Percentiles rank a stretch among this genome's conserved stretches.
Evolutionary conservation across 2,888 invertebrate species (phyloP).

Genomic region (Orgyia antiqua): DNA sequence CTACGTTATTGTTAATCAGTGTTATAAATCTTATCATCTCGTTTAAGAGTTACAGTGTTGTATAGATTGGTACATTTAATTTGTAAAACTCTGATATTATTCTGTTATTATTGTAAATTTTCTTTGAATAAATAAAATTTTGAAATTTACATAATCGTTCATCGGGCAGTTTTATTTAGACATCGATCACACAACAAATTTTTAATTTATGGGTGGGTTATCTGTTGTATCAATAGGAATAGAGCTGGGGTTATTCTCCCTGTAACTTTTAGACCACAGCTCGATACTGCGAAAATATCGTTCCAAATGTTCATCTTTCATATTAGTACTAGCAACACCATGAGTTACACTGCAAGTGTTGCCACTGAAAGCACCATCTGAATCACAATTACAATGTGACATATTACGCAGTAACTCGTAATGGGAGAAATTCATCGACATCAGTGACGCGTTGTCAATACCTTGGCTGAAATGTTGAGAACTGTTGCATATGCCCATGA

Average conservation of each 20-base stretch:
- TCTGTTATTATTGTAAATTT: conserved; percentile 75
- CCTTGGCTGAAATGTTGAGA: conserved; percentile 21
- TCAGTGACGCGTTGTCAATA: conserved; percentile 45
- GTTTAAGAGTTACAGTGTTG: conserved; percentile 77
- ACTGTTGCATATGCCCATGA: conserved; percentile 36
- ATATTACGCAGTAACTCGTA: conserved; percentile 63
- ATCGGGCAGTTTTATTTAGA: conserved; percentile 54
- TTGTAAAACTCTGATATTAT: conserved; percentile 73
- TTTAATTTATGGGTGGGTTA: neutral
- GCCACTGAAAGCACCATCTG: conserved; percentile 55
- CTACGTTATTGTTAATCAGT: conserved; percentile 75
- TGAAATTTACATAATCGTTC: conserved; percentile 76
- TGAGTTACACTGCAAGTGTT: conserved; percentile 42
- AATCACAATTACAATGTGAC: conserved; percentile 54
- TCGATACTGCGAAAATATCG: conserved; percentile 62
- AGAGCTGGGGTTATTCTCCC: conserved; percentile 26
- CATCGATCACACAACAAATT: conserved; percentile 1
- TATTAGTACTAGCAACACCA: conserved; percentile 21
- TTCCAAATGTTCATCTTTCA: conserved; percentile 59
- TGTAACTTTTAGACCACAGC: conserved; percentile 46
- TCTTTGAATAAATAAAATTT: conserved; percentile 76
- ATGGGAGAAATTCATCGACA: conserved; percentile 67
- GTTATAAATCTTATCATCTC: conserved; percentile 75
- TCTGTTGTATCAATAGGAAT: conserved; percentile 23
- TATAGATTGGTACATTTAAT: conserved; percentile 73